phyloP scores from a whole-genome alignment of 1,140 invertebrate species.

The Chlorops oryzae region DNA sequence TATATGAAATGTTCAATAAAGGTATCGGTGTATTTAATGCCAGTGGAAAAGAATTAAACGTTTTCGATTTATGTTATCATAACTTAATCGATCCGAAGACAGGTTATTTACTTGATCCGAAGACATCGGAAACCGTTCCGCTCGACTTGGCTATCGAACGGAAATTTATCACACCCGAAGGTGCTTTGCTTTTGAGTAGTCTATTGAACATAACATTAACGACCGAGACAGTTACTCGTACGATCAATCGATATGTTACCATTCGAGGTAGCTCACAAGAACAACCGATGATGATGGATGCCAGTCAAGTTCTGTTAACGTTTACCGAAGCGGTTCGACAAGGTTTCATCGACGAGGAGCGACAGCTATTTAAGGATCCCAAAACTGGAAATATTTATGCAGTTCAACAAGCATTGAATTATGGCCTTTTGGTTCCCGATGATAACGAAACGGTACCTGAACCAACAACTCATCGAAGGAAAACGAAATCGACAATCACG shows the following conservation, averaged over 20 bases:
- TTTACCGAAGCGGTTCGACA: conserved; percentile 69
- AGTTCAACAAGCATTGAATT: conserved; percentile 74
- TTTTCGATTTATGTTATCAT: conserved; percentile 79
- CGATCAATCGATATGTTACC: conserved; percentile 71
- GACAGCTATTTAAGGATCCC: conserved; percentile 73
- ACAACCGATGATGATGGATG: conserved; percentile 51
- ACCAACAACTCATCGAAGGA: conserved; percentile 42
- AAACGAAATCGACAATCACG: conserved; percentile 46
- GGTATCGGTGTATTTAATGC: conserved; percentile 71
- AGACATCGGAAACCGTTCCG: conserved; percentile 68
- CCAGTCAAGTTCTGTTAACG: conserved; percentile 57
- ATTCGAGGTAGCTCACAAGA: conserved; percentile 53
- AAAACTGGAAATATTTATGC: conserved; percentile 67
- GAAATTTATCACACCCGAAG: conserved; percentile 77
- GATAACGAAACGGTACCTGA: conserved; percentile 46
- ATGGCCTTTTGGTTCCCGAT: conserved; percentile 61
- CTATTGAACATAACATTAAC: conserved; percentile 78
- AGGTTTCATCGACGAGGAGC: conserved; percentile 74
- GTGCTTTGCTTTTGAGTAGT: conserved; percentile 75
- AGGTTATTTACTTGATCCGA: conserved; percentile 76
- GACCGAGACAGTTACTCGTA: conserved; percentile 75
- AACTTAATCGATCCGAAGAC: conserved; percentile 78
- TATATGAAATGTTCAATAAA: conserved; percentile 76
- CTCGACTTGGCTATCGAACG: conserved; percentile 79
- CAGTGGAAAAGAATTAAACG: conserved; percentile 64